Conservation (phyloP, 35 echinoderm and acorn worm genomes). For the Anneissia japonica region DNA sequence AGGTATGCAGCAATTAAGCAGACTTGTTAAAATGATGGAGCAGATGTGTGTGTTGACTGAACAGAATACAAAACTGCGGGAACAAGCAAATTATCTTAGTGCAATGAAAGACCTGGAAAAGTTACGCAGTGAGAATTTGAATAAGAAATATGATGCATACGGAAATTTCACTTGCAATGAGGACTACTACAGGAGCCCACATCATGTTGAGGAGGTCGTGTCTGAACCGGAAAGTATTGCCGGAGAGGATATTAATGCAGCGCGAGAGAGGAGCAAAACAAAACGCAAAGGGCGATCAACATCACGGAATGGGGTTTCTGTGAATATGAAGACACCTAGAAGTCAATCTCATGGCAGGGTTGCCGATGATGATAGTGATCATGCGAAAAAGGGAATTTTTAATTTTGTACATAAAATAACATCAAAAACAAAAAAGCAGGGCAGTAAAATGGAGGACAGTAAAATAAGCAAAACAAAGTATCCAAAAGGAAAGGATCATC, state of each 20-base stretch:
- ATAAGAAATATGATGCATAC: neutral
- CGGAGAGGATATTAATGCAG: neutral
- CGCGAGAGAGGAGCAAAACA: neutral
- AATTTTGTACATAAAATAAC: neutral
- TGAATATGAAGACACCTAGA: too few species aligned
- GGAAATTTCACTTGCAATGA: neutral
- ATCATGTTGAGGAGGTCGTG: neutral
- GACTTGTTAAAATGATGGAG: constrained; percentile 79
- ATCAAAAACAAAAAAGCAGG: neutral
- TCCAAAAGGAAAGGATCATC: neutral
- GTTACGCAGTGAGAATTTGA: neutral
- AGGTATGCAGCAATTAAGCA: constrained; percentile 83
- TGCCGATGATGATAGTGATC: neutral
- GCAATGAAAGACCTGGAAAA: constrained; percentile 66
- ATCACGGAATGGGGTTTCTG: neutral
- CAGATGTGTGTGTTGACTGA: constrained; percentile 80
- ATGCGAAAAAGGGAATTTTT: neutral
- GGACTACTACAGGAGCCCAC: neutral
- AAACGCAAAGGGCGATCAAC: neutral
- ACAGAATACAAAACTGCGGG: constrained; percentile 74
- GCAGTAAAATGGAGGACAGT: neutral
- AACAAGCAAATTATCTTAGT: constrained; percentile 81
- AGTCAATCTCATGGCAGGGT: neutral
- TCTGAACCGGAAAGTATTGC: neutral
- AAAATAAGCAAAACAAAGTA: neutral